A percentile compares a stretch with the other conserved stretches of the same genome.
Evolutionary conservation across 2,888 invertebrate genomes (phyloP).

Genomic region (Dione vanillae): DNA sequence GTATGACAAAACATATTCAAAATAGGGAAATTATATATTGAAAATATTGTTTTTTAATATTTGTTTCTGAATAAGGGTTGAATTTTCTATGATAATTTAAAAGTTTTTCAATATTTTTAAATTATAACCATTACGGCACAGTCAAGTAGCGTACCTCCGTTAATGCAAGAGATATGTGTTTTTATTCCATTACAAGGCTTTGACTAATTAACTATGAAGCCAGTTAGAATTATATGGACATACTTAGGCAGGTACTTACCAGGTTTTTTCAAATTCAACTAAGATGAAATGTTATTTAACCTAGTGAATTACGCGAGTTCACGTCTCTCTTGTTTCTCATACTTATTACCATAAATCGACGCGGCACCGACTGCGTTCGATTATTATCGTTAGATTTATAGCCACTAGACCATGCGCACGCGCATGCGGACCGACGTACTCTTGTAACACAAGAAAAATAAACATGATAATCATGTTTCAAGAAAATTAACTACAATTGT

Average conservation of each 20-base stretch:
- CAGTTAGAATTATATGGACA: too few species aligned
- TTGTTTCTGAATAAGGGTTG: too few species aligned
- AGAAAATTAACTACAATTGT: conserved; percentile 5
- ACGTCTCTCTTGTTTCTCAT: conserved; percentile 67
- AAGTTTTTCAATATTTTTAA: too few species aligned
- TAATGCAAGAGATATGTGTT: too few species aligned
- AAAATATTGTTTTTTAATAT: too few species aligned
- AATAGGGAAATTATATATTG: too few species aligned
- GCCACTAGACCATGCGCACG: conserved; percentile 50
- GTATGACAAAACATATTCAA: too few species aligned
- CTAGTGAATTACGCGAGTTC: conserved; percentile 59
- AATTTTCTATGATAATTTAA: too few species aligned
- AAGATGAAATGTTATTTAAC: conserved; percentile 50
- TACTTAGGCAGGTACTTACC: not conserved
- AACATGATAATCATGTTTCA: conserved; percentile 18
- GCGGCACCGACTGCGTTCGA: conserved; percentile 63
- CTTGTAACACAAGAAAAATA: conserved; percentile 28
- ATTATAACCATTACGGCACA: too few species aligned
- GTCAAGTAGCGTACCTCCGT: too few species aligned
- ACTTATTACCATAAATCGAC: conserved; percentile 75
- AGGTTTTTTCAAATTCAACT: not conserved
- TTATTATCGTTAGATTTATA: conserved; percentile 77
- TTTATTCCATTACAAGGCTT: too few species aligned
- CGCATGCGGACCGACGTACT: conserved; percentile 30
- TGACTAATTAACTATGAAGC: too few species aligned